Percentiles rank a stretch among this genome's conserved stretches.
phyloP scores from a whole-genome alignment of 2,888 invertebrate species.

The Perizoma flavofasciatum region DNA sequence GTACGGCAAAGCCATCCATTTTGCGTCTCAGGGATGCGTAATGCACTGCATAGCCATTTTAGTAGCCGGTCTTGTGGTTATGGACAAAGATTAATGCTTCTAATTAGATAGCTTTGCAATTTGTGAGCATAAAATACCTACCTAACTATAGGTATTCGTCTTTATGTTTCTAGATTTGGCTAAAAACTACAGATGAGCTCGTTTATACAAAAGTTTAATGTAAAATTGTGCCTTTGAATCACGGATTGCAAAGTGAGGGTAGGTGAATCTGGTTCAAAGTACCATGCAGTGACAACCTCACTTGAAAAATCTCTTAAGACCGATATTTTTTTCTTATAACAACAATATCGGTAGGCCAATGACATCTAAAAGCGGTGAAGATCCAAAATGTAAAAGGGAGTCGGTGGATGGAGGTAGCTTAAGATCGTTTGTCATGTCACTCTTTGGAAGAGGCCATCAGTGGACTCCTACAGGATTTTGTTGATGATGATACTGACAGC shows the following conservation, averaged over 20 bases:
- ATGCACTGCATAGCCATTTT: conserved; percentile 30
- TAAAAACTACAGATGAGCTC: background rate
- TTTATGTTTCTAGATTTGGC: background rate
- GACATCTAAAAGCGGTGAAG: too few species aligned
- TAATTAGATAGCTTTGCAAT: conserved; percentile 29
- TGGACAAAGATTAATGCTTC: conserved; percentile 33
- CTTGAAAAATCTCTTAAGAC: too few species aligned
- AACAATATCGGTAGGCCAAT: too few species aligned
- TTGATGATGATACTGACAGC: too few species aligned
- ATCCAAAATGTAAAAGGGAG: too few species aligned
- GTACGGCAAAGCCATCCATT: conserved; percentile 30
- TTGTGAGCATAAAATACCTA: conserved; percentile 17
- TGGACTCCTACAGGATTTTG: too few species aligned
- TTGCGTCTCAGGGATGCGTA: conserved; percentile 31
- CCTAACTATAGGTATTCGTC: background rate
- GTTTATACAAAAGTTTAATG: background rate
- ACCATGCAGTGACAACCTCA: too few species aligned
- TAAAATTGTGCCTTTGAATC: background rate
- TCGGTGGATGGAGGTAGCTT: too few species aligned
- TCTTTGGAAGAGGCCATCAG: too few species aligned
- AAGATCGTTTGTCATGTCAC: too few species aligned
- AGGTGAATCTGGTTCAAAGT: background rate
- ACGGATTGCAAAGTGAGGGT: background rate
- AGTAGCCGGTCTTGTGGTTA: conserved; percentile 32
- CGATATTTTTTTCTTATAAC: too few species aligned